phyloP scores from a whole-genome alignment of 2,888 invertebrate genomes.

The Euclidia mi region DNA sequence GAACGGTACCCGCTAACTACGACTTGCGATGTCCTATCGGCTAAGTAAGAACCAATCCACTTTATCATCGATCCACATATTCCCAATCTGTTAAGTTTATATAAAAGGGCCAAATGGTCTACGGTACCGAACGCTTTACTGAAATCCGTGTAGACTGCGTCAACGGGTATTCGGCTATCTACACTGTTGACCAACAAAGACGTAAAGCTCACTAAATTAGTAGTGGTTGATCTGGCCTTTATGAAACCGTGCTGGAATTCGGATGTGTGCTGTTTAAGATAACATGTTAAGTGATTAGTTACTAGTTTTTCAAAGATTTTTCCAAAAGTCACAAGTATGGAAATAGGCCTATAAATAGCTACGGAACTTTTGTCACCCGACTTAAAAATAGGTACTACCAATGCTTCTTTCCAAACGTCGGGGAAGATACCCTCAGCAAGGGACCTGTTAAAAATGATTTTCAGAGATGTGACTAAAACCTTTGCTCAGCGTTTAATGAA shows the following conservation, averaged over 20 bases:
- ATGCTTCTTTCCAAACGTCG: constrained; percentile 8
- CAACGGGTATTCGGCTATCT: too few relatives aligned
- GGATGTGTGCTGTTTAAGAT: not conserved
- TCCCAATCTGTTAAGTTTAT: not conserved
- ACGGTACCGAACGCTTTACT: too few relatives aligned
- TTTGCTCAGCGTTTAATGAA: too few relatives aligned
- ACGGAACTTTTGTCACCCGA: constrained; percentile 1
- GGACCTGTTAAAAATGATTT: constrained; percentile 9
- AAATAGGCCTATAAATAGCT: too few relatives aligned
- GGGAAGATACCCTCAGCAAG: constrained; percentile 3
- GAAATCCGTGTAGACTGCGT: too few relatives aligned
- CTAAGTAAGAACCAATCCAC: not conserved
- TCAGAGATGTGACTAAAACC: not conserved
- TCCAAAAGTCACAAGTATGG: too few relatives aligned
- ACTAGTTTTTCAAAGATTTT: not conserved
- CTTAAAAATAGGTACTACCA: constrained; percentile 15
- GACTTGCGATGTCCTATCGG: not conserved
- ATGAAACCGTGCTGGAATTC: constrained; percentile 1
- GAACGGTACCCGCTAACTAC: not conserved
- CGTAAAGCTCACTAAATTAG: not conserved
- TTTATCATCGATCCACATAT: not conserved
- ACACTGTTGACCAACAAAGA: not conserved
- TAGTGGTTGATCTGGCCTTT: not conserved
- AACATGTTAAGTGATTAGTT: not conserved
- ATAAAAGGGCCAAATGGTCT: not conserved